phyloP scores from a whole-genome alignment of 2,888 invertebrate species.

The Rhopalosiphum nymphaeae region DNA sequence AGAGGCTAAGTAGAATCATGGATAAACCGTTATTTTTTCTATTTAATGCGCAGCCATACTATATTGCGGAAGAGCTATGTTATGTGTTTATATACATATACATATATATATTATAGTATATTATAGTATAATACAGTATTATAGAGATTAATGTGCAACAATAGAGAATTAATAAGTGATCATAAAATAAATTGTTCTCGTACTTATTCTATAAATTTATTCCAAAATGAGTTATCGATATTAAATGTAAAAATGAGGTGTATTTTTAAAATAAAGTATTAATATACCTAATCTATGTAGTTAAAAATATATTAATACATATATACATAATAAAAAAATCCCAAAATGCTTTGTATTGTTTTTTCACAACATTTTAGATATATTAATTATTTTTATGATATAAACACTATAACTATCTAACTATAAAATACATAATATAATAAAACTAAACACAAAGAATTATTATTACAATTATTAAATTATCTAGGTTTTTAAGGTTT shows the following conservation, averaged over 20 bases:
- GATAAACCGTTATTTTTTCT: not conserved
- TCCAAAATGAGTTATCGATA: not conserved
- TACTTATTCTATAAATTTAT: slow-evolving; percentile 6
- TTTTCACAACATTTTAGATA: not conserved
- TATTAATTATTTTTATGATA: not conserved
- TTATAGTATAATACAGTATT: not conserved
- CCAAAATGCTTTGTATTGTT: not conserved
- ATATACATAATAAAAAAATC: not conserved
- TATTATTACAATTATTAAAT: not conserved
- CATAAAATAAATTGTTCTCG: not conserved
- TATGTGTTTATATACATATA: not conserved
- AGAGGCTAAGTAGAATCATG: not conserved
- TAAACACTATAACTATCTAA: not conserved
- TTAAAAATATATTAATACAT: not conserved
- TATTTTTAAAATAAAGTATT: not conserved
- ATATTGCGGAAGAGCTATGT: not conserved
- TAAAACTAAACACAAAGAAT: not conserved
- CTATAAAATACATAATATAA: not conserved
- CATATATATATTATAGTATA: not conserved
- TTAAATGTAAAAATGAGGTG: not conserved
- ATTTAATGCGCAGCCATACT: not conserved
- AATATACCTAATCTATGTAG: not conserved
- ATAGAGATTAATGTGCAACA: slow-evolving; percentile 10
- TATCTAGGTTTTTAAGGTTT: not conserved
- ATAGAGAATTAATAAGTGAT: slow-evolving; percentile 20